Evolutionary conservation across 92 coral and sea anemone genomes (phyloP).

Genomic region (Umimayanthus kanabou): DNA sequence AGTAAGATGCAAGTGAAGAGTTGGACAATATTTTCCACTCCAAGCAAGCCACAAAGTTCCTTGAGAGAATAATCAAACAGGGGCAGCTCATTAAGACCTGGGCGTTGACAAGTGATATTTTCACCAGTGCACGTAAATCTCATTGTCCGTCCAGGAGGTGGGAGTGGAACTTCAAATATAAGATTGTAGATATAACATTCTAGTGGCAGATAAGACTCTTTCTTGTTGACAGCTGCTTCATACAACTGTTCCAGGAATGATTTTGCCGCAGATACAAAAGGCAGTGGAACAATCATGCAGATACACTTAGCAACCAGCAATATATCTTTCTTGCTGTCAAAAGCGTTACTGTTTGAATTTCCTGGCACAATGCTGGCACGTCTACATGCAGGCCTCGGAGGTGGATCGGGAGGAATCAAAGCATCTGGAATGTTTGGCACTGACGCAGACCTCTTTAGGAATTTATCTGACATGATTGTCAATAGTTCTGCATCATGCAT

Average conservation of each 20-base stretch:
- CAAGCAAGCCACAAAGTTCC: constrained; percentile 75
- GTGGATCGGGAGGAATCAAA: constrained; percentile 53
- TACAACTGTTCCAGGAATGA: constrained; percentile 72
- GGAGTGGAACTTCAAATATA: constrained; percentile 92
- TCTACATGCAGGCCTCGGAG: constrained; percentile 15
- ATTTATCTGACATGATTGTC: constrained; percentile 65
- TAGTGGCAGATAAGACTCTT: constrained; percentile 65
- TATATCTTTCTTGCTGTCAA: constrained; percentile 66
- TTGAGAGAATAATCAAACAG: constrained; percentile 93
- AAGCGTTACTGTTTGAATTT: constrained; percentile 60
- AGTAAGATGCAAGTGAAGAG: constrained; percentile 79
- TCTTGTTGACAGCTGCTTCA: constrained; percentile 62
- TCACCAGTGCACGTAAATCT: constrained; percentile 73
- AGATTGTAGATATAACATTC: constrained; percentile 93
- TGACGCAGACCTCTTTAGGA: constrained; percentile 70
- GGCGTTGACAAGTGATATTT: constrained; percentile 87
- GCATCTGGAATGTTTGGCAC: constrained; percentile 51
- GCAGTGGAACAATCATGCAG: constrained; percentile 83
- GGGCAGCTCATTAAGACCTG: constrained; percentile 93
- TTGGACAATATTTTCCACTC: constrained; percentile 81
- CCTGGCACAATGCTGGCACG: constrained; percentile 37
- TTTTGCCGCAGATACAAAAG: constrained; percentile 84
- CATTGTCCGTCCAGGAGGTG: constrained; percentile 97
- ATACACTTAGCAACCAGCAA: constrained; percentile 87
- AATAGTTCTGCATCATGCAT: constrained; percentile 90